phyloP scores from a whole-genome alignment of 2,888 invertebrate genomes.

The Sclerodermus sp. region DNA sequence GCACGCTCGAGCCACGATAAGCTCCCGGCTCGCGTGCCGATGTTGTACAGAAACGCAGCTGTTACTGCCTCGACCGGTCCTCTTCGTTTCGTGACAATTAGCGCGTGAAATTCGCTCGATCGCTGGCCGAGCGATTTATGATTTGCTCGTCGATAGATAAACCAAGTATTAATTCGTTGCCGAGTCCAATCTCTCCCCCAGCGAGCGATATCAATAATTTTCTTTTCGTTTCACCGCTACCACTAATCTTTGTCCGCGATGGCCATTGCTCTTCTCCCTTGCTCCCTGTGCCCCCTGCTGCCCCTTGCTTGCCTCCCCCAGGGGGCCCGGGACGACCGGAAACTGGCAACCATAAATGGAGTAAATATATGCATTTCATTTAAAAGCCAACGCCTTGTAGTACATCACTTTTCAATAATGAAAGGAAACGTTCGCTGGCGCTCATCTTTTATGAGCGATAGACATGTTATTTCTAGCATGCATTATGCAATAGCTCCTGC shows the following conservation, averaged over 20 bases:
- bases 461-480: background rate
- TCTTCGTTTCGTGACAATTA: background rate
- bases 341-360: no score
- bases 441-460: background rate
- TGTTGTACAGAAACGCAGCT: no score
- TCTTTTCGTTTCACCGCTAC: background rate
- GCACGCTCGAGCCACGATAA: slow-evolving; percentile 2
- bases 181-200: no score
- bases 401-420: background rate
- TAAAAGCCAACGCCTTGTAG: background rate
- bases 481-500: background rate
- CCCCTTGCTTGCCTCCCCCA: no score
- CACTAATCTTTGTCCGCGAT: no score
- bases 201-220: background rate
- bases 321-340: no score
- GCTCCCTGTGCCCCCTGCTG: no score
- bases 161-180: no score
- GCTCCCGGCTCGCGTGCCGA: background rate
- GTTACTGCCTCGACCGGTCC: no score
- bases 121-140: no score
- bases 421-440: background rate
- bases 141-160: no score
- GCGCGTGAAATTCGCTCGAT: background rate
- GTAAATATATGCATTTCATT: background rate
- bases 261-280: no score